These are phyloP conservation scores for Coracias cyanogaster DNA, from an alignment of 2,797 vertebrate species.

Conservation along the genomic window DNA sequence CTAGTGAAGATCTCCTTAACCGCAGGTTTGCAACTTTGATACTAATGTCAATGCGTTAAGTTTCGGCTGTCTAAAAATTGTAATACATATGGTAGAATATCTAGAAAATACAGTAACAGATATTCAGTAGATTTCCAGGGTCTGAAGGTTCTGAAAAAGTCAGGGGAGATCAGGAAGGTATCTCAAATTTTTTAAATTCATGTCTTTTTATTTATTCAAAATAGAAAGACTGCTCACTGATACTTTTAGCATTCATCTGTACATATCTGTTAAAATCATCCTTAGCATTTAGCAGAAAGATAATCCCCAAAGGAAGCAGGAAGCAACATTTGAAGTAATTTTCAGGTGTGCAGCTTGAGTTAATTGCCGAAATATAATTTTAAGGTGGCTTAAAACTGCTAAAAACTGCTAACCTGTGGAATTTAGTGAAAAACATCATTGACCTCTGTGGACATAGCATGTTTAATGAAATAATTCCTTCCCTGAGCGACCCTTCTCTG, in stretches of 20 bases:
- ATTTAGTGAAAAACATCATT: not conserved
- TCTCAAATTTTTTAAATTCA: not conserved
- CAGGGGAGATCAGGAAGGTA: not conserved
- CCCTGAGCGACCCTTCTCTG: not conserved
- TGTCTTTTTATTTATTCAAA: not conserved
- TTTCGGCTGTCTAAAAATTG: constrained; percentile 20
- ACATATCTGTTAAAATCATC: constrained; percentile 28
- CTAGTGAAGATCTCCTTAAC: not conserved
- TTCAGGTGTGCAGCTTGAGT: constrained; percentile 10
- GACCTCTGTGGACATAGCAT: not conserved
- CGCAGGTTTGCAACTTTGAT: not conserved
- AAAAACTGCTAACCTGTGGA: not conserved
- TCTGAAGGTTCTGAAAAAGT: not conserved
- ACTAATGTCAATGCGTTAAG: not conserved
- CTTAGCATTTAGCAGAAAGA: not conserved
- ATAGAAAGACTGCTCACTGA: not conserved
- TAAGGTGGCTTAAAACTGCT: constrained; percentile 11
- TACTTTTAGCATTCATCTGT: not conserved
- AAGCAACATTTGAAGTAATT: not conserved
- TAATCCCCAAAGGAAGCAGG: constrained; percentile 11
- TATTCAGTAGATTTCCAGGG: not conserved
- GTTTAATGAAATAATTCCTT: not conserved
- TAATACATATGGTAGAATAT: not conserved
- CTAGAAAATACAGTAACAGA: not conserved
- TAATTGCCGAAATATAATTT: constrained; percentile 42